Base-by-base conservation (phyloP, 1,140 invertebrate genomes). In the Drosophila lowei region DNA sequence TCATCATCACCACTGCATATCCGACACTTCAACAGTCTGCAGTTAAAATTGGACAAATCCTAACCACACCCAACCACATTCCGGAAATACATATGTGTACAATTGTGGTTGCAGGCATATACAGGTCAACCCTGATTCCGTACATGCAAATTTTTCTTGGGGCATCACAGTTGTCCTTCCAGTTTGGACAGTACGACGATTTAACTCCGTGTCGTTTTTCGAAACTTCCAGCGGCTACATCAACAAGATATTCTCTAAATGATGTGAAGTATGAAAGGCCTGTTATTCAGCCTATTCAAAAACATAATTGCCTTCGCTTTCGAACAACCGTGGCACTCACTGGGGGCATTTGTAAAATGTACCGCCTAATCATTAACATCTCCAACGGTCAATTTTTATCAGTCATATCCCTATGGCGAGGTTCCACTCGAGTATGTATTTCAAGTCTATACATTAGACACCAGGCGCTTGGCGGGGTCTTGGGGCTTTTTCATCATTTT, bases 171-270 rank as follows among this genome's bases (percentile, higher is more conserved):
- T 75, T 77, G 83, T 77, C 57, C 61, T 81, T 79, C 81, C 70
- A 81, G 81, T 85, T 85, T 71, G 21, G n/a, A n/a, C n/a, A n/a
- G n/a, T n/a, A n/a, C n/a, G n/a, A n/a, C n/a, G n/a, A n/a, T n/a
- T n/a, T n/a, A n/a, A n/a, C n/a, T n/a, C n/a, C n/a, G n/a, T n/a
- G 46, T 56, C 66, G 61, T 67, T 70, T 70, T 70, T 74, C 75
- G 60, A 86, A 77, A 86, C 65, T 85, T 85, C 81, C 81, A 85
- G n/a, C n/a, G n/a, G n/a, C n/a, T n/a, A n/a, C n/a, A n/a, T n/a
- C n/a, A n/a, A n/a, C n/a, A n/a, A n/a, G n/a, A n/a, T n/a, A n/a
- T n/a, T n/a, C n/a, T n/a, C n/a, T n/a, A 77, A 70, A n/a, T n/a
- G n/a, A n/a, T n/a, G n/a, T n/a, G n/a, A n/a, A n/a, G n/a, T n/a